These are phyloP conservation scores for Cryptus armator DNA, from an alignment of 2,888 invertebrate genomes.

Conservation along the genomic window DNA sequence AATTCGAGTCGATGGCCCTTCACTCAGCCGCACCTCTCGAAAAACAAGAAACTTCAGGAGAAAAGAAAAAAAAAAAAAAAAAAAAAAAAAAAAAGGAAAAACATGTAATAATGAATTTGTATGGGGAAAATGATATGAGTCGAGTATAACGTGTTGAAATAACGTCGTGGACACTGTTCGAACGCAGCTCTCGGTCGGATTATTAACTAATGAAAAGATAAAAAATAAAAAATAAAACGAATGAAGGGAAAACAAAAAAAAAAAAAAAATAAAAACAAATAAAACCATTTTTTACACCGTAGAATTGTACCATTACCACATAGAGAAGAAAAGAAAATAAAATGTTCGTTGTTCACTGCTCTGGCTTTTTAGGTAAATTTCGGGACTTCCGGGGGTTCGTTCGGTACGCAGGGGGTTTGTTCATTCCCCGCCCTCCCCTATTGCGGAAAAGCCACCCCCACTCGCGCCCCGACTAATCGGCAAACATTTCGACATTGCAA, in stretches of 20 bases:
- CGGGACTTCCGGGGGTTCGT: slow-evolving; percentile 77
- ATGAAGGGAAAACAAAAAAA: slow-evolving; percentile 2
- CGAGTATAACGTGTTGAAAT: slow-evolving; percentile 56
- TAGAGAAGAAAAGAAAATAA: slow-evolving; percentile 72
- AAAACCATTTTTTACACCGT: slow-evolving; percentile 79
- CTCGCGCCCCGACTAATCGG: slow-evolving; percentile 79
- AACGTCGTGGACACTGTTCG: slow-evolving; percentile 56
- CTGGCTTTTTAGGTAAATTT: slow-evolving; percentile 81
- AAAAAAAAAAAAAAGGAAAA: slow-evolving; percentile 47
- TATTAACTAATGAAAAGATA: slow-evolving; percentile 45
- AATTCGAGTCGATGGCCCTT: slow-evolving; percentile 50
- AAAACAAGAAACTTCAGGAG: slow-evolving; percentile 64
- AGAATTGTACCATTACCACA: slow-evolving; percentile 81
- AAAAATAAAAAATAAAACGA: slow-evolving; percentile 24
- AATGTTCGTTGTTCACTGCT: slow-evolving; percentile 82
- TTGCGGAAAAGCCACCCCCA: slow-evolving; percentile 30
- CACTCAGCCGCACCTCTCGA: slow-evolving; percentile 65
- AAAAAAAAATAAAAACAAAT: slow-evolving; percentile 23
- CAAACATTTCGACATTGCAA: slow-evolving; percentile 82
- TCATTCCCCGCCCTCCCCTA: slow-evolving; percentile 49
- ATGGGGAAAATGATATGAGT: slow-evolving; percentile 49
- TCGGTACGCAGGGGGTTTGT: slow-evolving; percentile 72
- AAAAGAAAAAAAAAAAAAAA: slow-evolving; percentile 32
- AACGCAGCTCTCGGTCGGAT: slow-evolving; percentile 59
- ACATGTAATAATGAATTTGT: slow-evolving; percentile 39